Conservation (phyloP, 2,113 vertebrate genomes). For the Rynchops niger region DNA sequence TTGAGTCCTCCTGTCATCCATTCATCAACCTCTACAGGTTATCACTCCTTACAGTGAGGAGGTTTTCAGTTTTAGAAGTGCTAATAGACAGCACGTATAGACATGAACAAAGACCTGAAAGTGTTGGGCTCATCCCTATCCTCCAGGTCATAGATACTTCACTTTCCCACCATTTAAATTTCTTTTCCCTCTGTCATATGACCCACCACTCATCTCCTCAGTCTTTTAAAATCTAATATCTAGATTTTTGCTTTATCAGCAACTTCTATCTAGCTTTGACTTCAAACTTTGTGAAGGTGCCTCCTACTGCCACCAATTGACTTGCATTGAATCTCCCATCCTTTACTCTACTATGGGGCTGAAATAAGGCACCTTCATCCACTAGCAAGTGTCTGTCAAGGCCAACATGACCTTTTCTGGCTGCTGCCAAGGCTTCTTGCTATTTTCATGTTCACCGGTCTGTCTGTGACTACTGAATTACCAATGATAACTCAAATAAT, state of each 20-base stretch:
- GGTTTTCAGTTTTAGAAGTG: not conserved
- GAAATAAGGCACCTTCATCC: not conserved
- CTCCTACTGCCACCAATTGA: not conserved
- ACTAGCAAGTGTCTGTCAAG: not conserved
- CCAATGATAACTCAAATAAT: slow-evolving; percentile 21
- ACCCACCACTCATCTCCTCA: not conserved
- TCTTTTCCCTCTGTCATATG: not conserved
- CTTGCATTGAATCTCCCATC: not conserved
- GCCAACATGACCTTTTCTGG: not conserved
- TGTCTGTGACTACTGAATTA: not conserved
- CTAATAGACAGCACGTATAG: not conserved
- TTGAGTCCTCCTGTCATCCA: not conserved
- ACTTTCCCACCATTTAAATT: not conserved
- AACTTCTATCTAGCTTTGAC: not conserved
- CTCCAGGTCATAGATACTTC: not conserved
- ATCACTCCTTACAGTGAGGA: not conserved
- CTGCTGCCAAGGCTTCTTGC: not conserved
- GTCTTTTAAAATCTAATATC: not conserved
- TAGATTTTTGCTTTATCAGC: not conserved
- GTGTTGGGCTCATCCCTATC: not conserved
- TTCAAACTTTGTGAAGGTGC: not conserved
- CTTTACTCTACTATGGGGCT: not conserved
- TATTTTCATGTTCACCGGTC: not conserved
- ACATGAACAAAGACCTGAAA: not conserved
- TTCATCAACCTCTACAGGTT: not conserved